Conservation (phyloP, 2,888 invertebrate genomes). For the Meta bourneti region DNA sequence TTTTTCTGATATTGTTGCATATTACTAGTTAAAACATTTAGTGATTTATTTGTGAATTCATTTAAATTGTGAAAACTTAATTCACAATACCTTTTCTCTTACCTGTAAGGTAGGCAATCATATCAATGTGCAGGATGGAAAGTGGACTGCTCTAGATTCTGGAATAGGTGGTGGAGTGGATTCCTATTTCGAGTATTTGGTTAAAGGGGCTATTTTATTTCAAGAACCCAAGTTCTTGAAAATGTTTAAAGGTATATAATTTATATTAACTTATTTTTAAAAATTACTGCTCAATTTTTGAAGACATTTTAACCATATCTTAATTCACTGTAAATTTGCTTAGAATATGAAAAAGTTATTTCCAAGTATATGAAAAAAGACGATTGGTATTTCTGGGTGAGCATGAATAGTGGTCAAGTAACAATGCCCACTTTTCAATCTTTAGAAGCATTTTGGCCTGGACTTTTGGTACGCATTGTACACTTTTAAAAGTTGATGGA, state of each 20-base stretch:
- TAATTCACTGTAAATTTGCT: neutral
- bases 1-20: too few relatives aligned
- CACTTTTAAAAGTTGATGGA: neutral
- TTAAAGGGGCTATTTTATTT: conserved; percentile 95
- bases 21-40: too few relatives aligned
- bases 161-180: conserved; percentile 98
- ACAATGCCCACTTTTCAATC: conserved; percentile 99
- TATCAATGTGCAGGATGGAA: conserved; percentile 88
- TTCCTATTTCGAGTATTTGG: conserved; percentile 98
- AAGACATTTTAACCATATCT: neutral
- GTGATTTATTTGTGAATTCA: neutral
- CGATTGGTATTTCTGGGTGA: conserved; percentile 99
- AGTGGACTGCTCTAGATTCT: conserved; percentile 99
- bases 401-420: conserved; percentile 97
- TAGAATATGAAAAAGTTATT: conserved; percentile 82
- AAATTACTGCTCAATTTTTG: neutral
- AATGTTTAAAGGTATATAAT: conserved; percentile 87
- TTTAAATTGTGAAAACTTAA: conserved; percentile 4
- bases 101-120: conserved; percentile 93
- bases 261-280: neutral
- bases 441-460: conserved; percentile 99
- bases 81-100: conserved; percentile 15
- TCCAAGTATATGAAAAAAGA: conserved; percentile 88
- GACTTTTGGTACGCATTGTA: conserved; percentile 85
- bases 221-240: conserved; percentile 94